These are phyloP conservation scores for Megalonaias nervosa DNA, from an alignment of 1,140 invertebrate genomes.

Conservation along the genomic window DNA sequence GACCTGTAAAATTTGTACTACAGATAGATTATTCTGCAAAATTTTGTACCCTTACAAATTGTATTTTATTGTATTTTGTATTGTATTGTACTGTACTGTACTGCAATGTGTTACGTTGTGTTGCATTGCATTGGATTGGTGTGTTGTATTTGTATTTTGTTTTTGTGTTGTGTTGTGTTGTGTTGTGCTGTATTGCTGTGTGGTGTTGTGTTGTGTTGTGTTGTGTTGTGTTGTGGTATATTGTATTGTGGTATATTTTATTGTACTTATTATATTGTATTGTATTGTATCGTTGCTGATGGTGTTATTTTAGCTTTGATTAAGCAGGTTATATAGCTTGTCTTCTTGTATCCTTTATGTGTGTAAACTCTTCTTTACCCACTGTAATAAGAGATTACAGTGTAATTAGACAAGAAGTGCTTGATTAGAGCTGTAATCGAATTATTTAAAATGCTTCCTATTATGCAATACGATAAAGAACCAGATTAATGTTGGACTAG, in stretches of 20 bases:
- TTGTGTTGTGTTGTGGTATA: background rate
- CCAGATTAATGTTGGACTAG: too few relatives aligned
- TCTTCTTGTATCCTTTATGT: too few relatives aligned
- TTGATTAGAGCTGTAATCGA: too few relatives aligned
- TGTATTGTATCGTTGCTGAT: background rate
- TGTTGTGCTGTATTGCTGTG: conserved; percentile 2
- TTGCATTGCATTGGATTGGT: background rate
- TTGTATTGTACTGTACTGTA: conserved; percentile 6
- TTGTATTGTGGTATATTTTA: conserved; percentile 1
- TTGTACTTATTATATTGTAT: conserved; percentile 1
- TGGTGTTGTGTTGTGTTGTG: conserved; percentile 4
- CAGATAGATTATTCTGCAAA: too few relatives aligned
- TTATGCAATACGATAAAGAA: too few relatives aligned
- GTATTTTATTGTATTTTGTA: background rate
- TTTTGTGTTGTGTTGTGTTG: conserved; percentile 6
- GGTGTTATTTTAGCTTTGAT: too few relatives aligned
- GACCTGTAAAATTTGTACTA: too few relatives aligned
- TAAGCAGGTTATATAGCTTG: too few relatives aligned
- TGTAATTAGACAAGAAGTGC: too few relatives aligned
- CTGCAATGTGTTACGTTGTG: background rate
- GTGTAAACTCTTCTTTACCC: too few relatives aligned
- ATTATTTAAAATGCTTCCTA: too few relatives aligned
- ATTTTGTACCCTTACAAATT: conserved; percentile 1
- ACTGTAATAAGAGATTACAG: too few relatives aligned
- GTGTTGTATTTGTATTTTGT: background rate